These are phyloP conservation scores for Lordiphosa andalusiaca DNA, from an alignment of 2,888 invertebrate species.

Conservation along the genomic window DNA sequence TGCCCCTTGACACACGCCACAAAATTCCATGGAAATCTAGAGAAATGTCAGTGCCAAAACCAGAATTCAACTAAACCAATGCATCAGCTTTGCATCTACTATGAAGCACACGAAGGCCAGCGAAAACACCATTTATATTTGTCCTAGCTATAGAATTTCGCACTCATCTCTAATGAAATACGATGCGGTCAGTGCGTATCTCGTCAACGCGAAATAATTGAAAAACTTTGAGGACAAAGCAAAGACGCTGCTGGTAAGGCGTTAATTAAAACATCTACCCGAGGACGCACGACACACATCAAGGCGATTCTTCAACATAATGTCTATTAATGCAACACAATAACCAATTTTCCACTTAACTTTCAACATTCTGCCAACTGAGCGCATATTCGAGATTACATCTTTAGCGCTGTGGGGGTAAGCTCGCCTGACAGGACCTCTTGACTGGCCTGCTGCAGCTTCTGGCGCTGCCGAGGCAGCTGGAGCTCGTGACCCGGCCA, in stretches of 20 bases:
- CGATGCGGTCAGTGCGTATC: constrained; percentile 28
- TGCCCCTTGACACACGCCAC: too few relatives aligned
- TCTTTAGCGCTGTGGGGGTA: constrained; percentile 29
- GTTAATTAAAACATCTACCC: constrained; percentile 39
- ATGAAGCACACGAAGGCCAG: constrained; percentile 9
- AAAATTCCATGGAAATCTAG: too few relatives aligned
- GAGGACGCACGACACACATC: constrained; percentile 16
- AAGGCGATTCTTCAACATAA: constrained; percentile 9
- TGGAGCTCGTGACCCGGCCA: constrained; percentile 20
- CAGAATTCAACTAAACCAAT: constrained; percentile 41
- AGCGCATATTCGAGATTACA: constrained; percentile 44
- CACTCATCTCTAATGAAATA: constrained; percentile 33
- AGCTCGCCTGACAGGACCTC: constrained; percentile 33
- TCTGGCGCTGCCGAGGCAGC: too few relatives aligned
- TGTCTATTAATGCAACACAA: constrained; percentile 49
- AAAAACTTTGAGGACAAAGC: constrained; percentile 54
- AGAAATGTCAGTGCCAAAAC: constrained; percentile 16
- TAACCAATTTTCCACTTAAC: constrained; percentile 63
- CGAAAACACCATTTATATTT: constrained; percentile 50
- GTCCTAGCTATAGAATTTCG: constrained; percentile 28
- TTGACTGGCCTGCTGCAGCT: constrained; percentile 22
- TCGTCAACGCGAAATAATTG: constrained; percentile 63
- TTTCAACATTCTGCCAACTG: constrained; percentile 34
- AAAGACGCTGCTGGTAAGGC: constrained; percentile 34
- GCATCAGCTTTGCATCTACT: constrained; percentile 7